phyloP scores from a whole-genome alignment of 2,888 invertebrate genomes.

The Protophormia terraenovae region DNA sequence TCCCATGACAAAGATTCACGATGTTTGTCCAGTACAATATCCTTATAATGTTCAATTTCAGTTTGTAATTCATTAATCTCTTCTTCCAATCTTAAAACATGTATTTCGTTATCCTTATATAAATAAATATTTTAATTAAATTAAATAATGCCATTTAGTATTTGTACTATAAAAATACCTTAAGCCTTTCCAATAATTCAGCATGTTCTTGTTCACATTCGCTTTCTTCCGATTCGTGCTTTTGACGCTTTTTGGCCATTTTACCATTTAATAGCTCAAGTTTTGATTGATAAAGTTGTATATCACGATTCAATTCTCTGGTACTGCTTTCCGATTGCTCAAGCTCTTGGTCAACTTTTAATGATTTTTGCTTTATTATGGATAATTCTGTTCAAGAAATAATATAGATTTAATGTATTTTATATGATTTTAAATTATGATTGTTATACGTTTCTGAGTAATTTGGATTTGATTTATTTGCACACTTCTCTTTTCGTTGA shows the following conservation, averaged over 20 bases:
- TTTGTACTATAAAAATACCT: conserved; percentile 76
- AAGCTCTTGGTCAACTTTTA: conserved; percentile 86
- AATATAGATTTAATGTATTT: background rate
- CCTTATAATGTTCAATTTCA: conserved; percentile 83
- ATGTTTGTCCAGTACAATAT: conserved; percentile 85
- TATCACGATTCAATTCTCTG: conserved; percentile 83
- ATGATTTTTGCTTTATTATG: conserved; percentile 88
- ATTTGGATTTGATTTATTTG: conserved; percentile 87
- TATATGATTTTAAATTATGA: background rate
- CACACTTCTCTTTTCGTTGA: conserved; percentile 86
- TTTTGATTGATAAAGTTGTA: conserved; percentile 85
- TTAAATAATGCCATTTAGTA: background rate
- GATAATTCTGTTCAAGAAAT: conserved; percentile 75
- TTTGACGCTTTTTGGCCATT: conserved; percentile 83
- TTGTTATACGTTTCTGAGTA: conserved; percentile 85
- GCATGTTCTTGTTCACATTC: conserved; percentile 83
- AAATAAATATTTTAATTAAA: background rate
- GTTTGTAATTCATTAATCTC: conserved; percentile 86
- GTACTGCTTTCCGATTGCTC: conserved; percentile 84
- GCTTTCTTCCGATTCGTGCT: conserved; percentile 83
- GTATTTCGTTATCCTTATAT: conserved; percentile 86
- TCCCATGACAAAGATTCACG: conserved; percentile 91
- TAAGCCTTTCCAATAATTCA: conserved; percentile 82
- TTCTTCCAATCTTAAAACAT: conserved; percentile 86
- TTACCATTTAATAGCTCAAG: conserved; percentile 84